These are phyloP conservation scores for Nebria ingens DNA, from an alignment of 1,140 invertebrate genomes.

Conservation along the genomic window DNA sequence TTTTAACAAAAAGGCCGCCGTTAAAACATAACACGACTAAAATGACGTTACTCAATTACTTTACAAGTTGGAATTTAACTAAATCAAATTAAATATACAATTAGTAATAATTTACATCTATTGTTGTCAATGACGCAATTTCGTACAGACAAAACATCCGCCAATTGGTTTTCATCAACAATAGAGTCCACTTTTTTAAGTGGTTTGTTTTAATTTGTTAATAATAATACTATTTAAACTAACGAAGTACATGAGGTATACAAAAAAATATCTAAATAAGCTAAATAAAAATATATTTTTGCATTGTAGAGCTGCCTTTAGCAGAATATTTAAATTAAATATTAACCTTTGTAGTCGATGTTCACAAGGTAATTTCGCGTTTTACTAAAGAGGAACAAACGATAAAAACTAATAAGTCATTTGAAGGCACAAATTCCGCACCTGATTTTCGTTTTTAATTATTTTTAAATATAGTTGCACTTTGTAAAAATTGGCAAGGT, in stretches of 20 bases:
- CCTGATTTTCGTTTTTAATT: no score
- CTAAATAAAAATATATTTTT: conserved; percentile 3
- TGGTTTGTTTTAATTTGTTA: no score
- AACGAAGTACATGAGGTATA: not conserved
- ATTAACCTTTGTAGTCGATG: no score
- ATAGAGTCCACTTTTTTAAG: conserved; percentile 4
- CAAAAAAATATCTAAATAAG: conserved; percentile 5
- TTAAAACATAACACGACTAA: not conserved
- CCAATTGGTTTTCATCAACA: no score
- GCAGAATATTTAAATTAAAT: not conserved
- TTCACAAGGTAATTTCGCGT: no score
- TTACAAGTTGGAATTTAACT: conserved; percentile 7
- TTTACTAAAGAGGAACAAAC: no score
- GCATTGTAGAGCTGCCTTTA: conserved; percentile 1
- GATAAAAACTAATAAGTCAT: conserved; percentile 1
- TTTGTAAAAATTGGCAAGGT: conserved; percentile 5
- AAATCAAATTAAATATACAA: not conserved
- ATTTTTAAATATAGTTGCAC: conserved; percentile 7
- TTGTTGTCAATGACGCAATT: not conserved
- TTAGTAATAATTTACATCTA: not conserved
- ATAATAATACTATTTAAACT: conserved; percentile 4
- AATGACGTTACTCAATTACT: not conserved
- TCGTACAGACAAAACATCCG: not conserved
- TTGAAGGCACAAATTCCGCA: conserved; percentile 3
- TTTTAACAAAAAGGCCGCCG: no score